phyloP scores from a whole-genome alignment of 2,113 vertebrate genomes.

The Amphiprion ocellaris region DNA sequence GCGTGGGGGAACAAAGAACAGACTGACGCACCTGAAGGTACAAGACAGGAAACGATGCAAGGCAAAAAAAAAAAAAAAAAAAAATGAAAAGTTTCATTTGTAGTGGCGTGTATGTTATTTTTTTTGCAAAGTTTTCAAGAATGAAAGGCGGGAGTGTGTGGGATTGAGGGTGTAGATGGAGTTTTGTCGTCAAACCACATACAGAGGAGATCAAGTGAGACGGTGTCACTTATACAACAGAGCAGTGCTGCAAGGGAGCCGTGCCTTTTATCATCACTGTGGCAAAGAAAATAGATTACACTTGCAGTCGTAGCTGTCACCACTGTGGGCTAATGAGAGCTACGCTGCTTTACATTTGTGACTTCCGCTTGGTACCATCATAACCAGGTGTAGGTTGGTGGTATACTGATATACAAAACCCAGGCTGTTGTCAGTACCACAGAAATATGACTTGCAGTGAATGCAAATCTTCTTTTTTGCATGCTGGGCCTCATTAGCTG shows the following conservation, averaged over 20 bases:
- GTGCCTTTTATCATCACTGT: not conserved
- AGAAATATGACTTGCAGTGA: too few species aligned
- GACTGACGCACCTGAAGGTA: not conserved
- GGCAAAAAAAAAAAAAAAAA: not conserved
- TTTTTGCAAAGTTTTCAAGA: not conserved
- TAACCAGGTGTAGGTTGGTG: too few species aligned
- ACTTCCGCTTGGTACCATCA: not conserved
- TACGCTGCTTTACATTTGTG: not conserved
- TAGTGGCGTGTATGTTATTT: not conserved
- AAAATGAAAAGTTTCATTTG: not conserved
- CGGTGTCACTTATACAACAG: not conserved
- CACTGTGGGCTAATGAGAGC: not conserved
- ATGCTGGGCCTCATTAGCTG: too few species aligned
- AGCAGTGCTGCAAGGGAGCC: not conserved
- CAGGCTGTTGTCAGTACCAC: too few species aligned
- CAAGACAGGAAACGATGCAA: constrained; percentile 1
- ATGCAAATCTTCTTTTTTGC: too few species aligned
- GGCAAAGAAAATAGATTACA: constrained; percentile 19
- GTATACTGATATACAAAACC: too few species aligned
- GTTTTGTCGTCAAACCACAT: not conserved
- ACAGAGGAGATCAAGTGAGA: not conserved
- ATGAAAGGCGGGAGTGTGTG: constrained; percentile 6
- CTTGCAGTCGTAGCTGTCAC: not conserved
- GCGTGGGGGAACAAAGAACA: constrained; percentile 23
- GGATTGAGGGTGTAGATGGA: not conserved